Conservation (phyloP, 2,113 vertebrate species). For the Petroica traversi region DNA sequence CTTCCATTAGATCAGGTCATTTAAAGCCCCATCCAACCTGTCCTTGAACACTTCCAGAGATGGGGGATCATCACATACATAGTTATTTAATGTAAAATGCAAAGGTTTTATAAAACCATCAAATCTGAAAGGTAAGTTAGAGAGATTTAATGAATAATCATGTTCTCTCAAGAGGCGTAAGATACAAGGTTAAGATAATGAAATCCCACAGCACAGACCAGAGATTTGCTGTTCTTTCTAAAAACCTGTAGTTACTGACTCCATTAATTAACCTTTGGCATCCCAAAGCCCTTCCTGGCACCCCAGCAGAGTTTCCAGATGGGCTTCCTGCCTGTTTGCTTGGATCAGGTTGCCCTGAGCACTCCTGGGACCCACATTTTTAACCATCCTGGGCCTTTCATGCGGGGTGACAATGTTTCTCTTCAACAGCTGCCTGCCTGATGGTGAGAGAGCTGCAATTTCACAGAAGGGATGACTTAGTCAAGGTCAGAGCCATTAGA, state of each 20-base stretch:
- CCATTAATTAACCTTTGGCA: not conserved
- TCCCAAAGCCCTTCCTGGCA: not conserved
- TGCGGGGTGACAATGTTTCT: fast-evolving
- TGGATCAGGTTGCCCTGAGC: not conserved
- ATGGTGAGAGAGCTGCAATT: not conserved
- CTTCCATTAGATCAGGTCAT: not conserved
- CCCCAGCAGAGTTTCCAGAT: not conserved
- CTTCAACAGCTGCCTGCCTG: not conserved
- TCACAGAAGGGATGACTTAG: not conserved
- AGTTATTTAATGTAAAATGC: not conserved
- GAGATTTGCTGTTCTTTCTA: not conserved
- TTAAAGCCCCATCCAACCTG: not conserved
- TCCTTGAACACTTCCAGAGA: not conserved
- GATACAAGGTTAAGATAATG: not conserved
- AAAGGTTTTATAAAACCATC: not conserved
- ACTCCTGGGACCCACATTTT: not conserved
- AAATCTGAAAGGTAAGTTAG: not conserved
- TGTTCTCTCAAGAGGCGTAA: not conserved
- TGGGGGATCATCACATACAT: not conserved
- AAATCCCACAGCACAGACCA: not conserved
- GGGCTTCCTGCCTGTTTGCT: not conserved
- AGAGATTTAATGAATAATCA: not conserved
- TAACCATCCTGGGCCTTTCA: not conserved
- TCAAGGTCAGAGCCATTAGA: not conserved
- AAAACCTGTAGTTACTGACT: not conserved